Base-by-base conservation (phyloP, 2,888 invertebrate species). In the Stenurella melanura region DNA sequence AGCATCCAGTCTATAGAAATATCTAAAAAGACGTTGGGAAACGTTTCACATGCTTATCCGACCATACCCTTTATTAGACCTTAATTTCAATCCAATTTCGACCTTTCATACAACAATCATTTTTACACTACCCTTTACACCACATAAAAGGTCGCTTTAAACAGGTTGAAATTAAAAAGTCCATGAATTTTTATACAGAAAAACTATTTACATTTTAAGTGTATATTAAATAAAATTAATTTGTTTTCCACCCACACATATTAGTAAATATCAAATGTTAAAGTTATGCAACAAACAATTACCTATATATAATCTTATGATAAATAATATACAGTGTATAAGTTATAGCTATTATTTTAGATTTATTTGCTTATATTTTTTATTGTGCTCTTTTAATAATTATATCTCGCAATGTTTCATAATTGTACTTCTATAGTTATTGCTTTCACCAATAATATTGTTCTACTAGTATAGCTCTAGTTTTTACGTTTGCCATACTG, bases 401-500 rank as follows among this genome's bases (percentile, higher is more conserved):
- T 17, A 38, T 63, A 63, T 34, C 38, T 69, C 26, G 30, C 34
- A 18, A 34, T 70, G 67, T 66, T 66, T 73, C 64, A 70, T 70
- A 70, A 70, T 69, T 69, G 58, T 63, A 69, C 66, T 66, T 56
- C 15, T 66, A 54, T 57, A 64, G 67, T 67, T 66, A 66, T 73
- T 73, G 34, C 70, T 70, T 70, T 70, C 70, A 70, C 70, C 68
- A 68, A 68, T n/a, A n/a, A n/a, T 68, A 56, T 50, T 50, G 56
- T 68, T 68, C 26, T 56, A 56, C 60, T 21, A 69, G 57, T 69
- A 42, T 12, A 60, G 58, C 30, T 70, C 60, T 70, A 70, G 60
- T 70, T 70, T 73, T 73, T 38, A 17, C 17, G 18, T 70, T 68
- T 57, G 56, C 56, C 58, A 57, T 73, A 57, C 58, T 21, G 34